phyloP scores from a whole-genome alignment of 1,140 invertebrate species.

The Lutraria rhynchaena region DNA sequence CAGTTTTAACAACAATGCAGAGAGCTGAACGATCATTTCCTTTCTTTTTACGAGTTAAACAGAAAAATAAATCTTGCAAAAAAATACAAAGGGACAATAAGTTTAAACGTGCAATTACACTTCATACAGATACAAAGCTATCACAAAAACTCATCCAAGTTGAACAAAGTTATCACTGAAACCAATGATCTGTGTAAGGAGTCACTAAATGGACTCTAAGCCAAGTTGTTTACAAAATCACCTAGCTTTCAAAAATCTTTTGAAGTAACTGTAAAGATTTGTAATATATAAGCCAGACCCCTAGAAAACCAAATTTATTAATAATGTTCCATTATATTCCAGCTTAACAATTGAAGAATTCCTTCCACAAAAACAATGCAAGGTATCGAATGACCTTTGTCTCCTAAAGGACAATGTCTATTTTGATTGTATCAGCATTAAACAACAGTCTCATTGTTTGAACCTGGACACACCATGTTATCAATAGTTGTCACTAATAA shows the following conservation, averaged over 20 bases:
- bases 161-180: constrained; percentile 22
- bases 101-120: constrained; percentile 34
- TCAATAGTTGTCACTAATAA: too few relatives aligned
- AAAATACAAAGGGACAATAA: not conserved
- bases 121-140: constrained; percentile 34
- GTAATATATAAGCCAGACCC: not conserved
- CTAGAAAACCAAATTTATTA: too few relatives aligned
- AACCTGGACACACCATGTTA: too few relatives aligned
- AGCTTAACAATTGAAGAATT: too few relatives aligned
- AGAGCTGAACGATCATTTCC: constrained; percentile 5
- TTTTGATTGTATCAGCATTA: too few relatives aligned
- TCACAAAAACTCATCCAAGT: constrained; percentile 27
- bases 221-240: constrained; percentile 46
- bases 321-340: too few relatives aligned
- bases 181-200: constrained; percentile 34
- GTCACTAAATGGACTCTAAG: constrained; percentile 7
- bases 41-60: not conserved
- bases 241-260: constrained; percentile 1
- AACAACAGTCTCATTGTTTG: too few relatives aligned
- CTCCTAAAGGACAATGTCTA: too few relatives aligned
- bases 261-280: not conserved
- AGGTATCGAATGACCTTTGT: too few relatives aligned
- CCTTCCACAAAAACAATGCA: too few relatives aligned
- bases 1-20: not conserved
- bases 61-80: constrained; percentile 22